Evolutionary conservation across 2,797 vertebrate genomes (phyloP), one percentile per base, ranked within the genome.

Genomic region (Lithobates sylvaticus): DNA sequence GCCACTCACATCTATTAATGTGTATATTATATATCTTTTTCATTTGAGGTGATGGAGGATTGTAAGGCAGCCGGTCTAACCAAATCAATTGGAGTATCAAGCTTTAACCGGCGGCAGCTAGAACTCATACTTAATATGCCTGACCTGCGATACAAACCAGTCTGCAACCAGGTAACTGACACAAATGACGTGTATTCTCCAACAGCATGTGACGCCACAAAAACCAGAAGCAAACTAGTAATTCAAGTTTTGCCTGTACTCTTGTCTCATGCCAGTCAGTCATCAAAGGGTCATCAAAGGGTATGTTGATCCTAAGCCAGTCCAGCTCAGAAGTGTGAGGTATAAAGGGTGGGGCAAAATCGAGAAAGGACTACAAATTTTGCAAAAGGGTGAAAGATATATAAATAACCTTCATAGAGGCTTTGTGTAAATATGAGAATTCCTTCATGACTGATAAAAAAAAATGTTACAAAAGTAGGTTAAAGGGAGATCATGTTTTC

Each of bases 131-230:
- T 97, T 6, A 97, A 94, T 69, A 97, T 97, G 6, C 95, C 95
- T 0, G 95, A 95, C 0, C 93, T 97, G 68, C 97, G 96, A 77
- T 75, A 97, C 85, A 97, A 94, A 74, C 97, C 96, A 0, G 95
- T 93, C 34, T 96, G 96, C 78, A 97, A 97, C 84, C 96, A 97
- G 94, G 97, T 96, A 88, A 50, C 10, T 23, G 61, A 23, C 23
- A 9, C 21, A 65, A 65, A n/a, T 26, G 2, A 4, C 23, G 10
- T 0, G 2, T 23, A 26, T 26, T 23, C n/a, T 9, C 10, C n/a
- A 10, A 26, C 21, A 9, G 23, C 23, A 1, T 26, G 61, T 12
- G n/a, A 65, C 61, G 9, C n/a, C 9, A 65, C 61, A 26, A 26
- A 65, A 65, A 65, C 0, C 7, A 13, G 16, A 16, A 54, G 26